A percentile compares a stretch with the other conserved stretches of the same genome.
Evolutionary conservation across 2,113 vertebrate species (phyloP).

Genomic region (Onychostruthus taczanowskii): DNA sequence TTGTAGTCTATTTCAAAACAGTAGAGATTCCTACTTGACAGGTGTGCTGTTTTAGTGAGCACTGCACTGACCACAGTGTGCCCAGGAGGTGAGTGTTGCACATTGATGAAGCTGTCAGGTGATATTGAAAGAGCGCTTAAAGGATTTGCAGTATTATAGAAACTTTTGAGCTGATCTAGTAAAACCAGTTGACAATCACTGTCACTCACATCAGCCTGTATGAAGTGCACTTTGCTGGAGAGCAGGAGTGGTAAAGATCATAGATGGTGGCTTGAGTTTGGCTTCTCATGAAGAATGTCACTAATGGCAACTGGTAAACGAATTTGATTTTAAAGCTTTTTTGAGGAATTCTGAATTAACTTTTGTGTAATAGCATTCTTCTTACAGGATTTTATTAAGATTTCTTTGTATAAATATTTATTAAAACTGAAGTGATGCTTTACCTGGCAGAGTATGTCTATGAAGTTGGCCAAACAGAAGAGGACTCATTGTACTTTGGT

Average conservation of each 20-base stretch:
- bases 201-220: not conserved
- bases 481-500: not conserved
- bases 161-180: not conserved
- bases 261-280: not conserved
- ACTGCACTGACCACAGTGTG: rapidly evolving
- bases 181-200: not conserved
- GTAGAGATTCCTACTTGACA: not conserved
- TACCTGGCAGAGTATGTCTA: not conserved
- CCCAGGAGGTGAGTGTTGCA: not conserved
- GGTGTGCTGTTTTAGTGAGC: not conserved
- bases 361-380: not conserved
- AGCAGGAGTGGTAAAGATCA: not conserved
- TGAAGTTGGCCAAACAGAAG: not conserved
- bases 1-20: not conserved
- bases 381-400: not conserved
- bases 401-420: not conserved
- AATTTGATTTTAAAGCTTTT: not conserved
- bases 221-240: not conserved
- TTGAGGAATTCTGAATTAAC: not conserved
- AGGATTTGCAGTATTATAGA: not conserved
- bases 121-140: not conserved
- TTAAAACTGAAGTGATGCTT: not conserved
- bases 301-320: not conserved
- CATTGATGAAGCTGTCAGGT: not conserved
- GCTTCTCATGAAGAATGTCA: not conserved